A percentile compares a stretch with the other conserved stretches of the same genome.
phyloP scores from a whole-genome alignment of 2,113 vertebrate species.

The Cynopterus brachyotis region DNA sequence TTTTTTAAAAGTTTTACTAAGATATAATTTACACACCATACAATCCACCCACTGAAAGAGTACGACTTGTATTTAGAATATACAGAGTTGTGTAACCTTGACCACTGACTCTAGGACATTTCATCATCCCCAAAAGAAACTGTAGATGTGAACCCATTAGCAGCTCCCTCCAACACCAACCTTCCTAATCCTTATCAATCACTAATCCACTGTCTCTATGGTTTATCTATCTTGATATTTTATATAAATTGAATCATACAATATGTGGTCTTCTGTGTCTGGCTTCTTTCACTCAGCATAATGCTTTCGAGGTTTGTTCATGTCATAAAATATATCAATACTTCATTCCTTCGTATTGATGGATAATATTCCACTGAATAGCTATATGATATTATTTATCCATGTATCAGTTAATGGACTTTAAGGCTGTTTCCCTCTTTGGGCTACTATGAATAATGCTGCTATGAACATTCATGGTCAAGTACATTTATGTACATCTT shows the following conservation, averaged over 20 bases:
- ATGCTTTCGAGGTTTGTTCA: background rate
- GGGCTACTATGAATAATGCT: background rate
- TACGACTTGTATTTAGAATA: background rate
- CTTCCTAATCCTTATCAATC: background rate
- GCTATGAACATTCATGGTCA: background rate
- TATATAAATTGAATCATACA: background rate
- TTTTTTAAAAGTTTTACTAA: background rate
- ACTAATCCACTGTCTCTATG: background rate
- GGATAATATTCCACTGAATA: background rate
- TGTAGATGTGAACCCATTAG: background rate
- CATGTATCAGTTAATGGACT: background rate
- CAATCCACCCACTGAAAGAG: background rate
- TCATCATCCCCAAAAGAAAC: background rate
- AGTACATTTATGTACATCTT: background rate
- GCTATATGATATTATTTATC: background rate
- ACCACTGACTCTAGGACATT: background rate
- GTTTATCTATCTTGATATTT: background rate
- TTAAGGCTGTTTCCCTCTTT: background rate
- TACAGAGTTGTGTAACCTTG: background rate
- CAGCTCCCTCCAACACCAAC: background rate
- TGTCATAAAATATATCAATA: background rate
- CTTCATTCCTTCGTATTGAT: background rate
- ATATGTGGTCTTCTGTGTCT: background rate
- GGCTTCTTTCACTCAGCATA: background rate
- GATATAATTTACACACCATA: background rate